These are phyloP conservation scores for Macaria notata DNA, from an alignment of 2,888 invertebrate genomes.

Conservation along the genomic window DNA sequence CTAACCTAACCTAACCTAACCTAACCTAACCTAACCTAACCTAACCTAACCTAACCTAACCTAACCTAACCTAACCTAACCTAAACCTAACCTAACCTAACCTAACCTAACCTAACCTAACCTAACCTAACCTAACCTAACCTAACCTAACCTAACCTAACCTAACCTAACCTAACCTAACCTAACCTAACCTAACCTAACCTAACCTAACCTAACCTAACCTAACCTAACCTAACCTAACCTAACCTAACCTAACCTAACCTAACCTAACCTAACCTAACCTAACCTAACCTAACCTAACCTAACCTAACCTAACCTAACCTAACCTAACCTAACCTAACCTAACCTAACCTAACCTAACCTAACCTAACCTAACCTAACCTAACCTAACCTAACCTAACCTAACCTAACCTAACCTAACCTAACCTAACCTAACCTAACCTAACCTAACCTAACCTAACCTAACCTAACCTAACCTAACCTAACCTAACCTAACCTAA, in stretches of 20 bases:
- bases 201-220: conserved; percentile 4
- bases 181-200: conserved; percentile 4
- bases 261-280: conserved; percentile 4
- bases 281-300: conserved; percentile 4
- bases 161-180: conserved; percentile 4
- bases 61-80: conserved; percentile 4
- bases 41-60: conserved; percentile 4
- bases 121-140: conserved; percentile 8
- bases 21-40: conserved; percentile 4
- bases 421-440: conserved; percentile 7
- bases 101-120: conserved; percentile 4
- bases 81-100: conserved; percentile 8
- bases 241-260: conserved; percentile 4
- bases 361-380: conserved; percentile 7
- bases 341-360: conserved; percentile 7
- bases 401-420: conserved; percentile 7
- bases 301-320: conserved; percentile 4
- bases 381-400: conserved; percentile 7
- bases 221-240: conserved; percentile 4
- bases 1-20: conserved; percentile 4
- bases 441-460: conserved; percentile 7
- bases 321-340: conserved; percentile 5
- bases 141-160: conserved; percentile 4
- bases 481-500: conserved; percentile 7
- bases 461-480: conserved; percentile 7